Base-by-base conservation (phyloP, 2,113 vertebrate genomes). In the Gymnogyps californianus region DNA sequence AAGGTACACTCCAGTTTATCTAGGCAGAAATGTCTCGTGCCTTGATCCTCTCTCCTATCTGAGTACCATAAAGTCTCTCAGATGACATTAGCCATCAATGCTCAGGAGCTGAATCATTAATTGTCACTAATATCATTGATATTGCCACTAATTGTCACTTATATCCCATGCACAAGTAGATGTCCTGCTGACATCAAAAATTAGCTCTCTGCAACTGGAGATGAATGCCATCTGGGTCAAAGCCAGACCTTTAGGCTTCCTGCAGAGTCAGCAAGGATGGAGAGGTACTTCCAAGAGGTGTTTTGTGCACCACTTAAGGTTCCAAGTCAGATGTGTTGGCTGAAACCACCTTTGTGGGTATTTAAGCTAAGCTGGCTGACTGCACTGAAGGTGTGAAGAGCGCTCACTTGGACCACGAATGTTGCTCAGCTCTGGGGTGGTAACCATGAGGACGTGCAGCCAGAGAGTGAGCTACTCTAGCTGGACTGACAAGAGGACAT, bases 361-460 rank as follows among this genome's bases (percentile, higher is more conserved):
- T 40, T 83, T 62, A 22, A 83, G 36, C 66, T 67, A 28, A 74
- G 28, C 8, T 66, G 72, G 26, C 19, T 83, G 62, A 21, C 57
- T 44, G 52, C 83, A 61, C 52, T 5, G 55, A 75, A 78, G 58
- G 55, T 49, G 67, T 67, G 42, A 94, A 74, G 54, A 46, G 29
- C 0, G 0, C 8, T 57, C 28, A 6, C 36, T 49, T 51, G 47
- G 49, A 47, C 66, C 17, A 31, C 5, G 2, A 29, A 67, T 1
- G 17, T 15, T 61, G 28, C 29, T 49, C 36, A 57, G 42, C 34
- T 79, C 80, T 61, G 59, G n/a, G 28, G 31, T 28, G 71, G 24
- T 15, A 65, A 65, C 51, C 32, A 6, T 6, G 42, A 74, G 59
- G 66, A 79, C 54, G 57, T 16, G 25, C 19, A 87, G 59, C 38